Evolutionary conservation across 2,888 invertebrate species (phyloP).

Genomic region (Vannuccia rotundouncinata): DNA sequence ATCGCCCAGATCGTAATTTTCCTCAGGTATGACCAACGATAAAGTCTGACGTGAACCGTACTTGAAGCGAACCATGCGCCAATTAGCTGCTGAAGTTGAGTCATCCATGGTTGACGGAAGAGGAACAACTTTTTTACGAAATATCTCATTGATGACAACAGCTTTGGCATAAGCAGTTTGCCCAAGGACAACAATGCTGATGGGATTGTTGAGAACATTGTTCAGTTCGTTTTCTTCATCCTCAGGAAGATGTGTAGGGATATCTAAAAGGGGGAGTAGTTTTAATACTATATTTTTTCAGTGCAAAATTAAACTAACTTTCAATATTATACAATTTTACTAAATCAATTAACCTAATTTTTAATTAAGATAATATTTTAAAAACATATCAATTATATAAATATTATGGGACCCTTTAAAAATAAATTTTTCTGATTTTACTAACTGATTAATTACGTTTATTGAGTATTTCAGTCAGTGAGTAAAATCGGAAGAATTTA

Average conservation of each 20-base stretch:
- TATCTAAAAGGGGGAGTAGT: constrained; percentile 28
- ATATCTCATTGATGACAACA: constrained; percentile 67
- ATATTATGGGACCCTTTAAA: too few species aligned
- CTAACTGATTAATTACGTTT: too few species aligned
- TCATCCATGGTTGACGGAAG: constrained; percentile 41
- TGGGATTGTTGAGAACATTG: neutral
- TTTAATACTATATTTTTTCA: too few species aligned
- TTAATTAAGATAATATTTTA: too few species aligned
- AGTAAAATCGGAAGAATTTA: too few species aligned
- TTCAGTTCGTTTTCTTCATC: constrained; percentile 4
- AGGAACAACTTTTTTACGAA: constrained; percentile 66
- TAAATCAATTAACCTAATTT: too few species aligned
- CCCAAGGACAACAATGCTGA: constrained; percentile 67
- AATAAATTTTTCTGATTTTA: too few species aligned
- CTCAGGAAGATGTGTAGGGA: constrained; percentile 13
- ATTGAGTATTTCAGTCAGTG: too few species aligned
- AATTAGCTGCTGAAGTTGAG: constrained; percentile 58
- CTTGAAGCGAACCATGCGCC: constrained; percentile 64
- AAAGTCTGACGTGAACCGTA: constrained; percentile 52
- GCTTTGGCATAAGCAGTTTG: constrained; percentile 66
- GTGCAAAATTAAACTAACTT: too few species aligned
- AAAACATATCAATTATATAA: too few species aligned
- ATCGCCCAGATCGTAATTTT: constrained; percentile 63
- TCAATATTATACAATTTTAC: too few species aligned
- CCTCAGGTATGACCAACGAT: constrained; percentile 54